Evolutionary conservation across 2,797 vertebrate genomes (phyloP).

Genomic region (Peromyscus nudipes): DNA sequence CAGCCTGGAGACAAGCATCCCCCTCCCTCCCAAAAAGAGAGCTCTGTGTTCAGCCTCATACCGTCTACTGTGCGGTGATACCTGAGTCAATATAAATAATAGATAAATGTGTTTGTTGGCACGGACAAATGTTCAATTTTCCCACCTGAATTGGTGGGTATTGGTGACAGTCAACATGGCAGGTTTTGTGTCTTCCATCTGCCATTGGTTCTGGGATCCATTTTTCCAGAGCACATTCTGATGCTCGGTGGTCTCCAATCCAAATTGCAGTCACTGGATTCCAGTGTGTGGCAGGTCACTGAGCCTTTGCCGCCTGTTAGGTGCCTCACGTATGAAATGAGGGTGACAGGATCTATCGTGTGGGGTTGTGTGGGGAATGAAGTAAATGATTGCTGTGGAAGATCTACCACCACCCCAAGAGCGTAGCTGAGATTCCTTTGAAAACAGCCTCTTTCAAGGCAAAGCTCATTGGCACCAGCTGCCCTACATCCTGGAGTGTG

Average conservation of each 20-base stretch:
- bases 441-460: not conserved
- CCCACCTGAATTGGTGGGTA: not conserved
- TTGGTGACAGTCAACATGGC: too few relatives aligned
- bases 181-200: not conserved
- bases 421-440: not conserved
- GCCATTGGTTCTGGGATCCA: not conserved
- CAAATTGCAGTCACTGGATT: not conserved
- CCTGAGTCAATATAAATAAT: not conserved
- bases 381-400: not conserved
- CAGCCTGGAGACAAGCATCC: not conserved
- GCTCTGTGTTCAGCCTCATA: not conserved
- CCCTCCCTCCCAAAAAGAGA: not conserved
- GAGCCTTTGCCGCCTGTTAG: not conserved
- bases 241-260: not conserved
- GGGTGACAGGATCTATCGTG: not conserved
- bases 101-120: not conserved
- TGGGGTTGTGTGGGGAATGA: not conserved
- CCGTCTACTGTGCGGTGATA: not conserved
- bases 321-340: not conserved
- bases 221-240: constrained; percentile 26
- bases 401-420: not conserved
- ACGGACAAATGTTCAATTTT: constrained; percentile 7
- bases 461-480: not conserved
- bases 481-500: not conserved
- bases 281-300: not conserved